phyloP scores from a whole-genome alignment of 2,113 vertebrate genomes.

The Limanda limanda region DNA sequence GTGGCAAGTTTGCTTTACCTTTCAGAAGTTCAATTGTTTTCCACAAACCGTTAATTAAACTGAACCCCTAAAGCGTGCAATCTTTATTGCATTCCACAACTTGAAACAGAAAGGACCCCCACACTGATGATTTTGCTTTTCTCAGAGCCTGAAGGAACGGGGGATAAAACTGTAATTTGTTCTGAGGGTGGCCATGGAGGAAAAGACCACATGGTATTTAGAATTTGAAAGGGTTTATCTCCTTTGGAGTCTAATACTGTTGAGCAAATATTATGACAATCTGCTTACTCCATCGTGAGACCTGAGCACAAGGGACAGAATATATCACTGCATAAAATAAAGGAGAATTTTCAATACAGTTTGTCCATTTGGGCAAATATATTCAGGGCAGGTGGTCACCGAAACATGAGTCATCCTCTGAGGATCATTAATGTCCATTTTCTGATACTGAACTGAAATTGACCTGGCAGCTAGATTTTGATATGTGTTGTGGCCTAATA shows the following conservation, averaged over 20 bases:
- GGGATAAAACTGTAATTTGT: slow-evolving; percentile 18
- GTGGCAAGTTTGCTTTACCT: slow-evolving; percentile 13
- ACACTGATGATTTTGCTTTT: slow-evolving; percentile 10
- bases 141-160: slow-evolving; percentile 1
- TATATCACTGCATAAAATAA: not conserved
- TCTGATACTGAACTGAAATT: too few relatives aligned
- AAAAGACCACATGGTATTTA: not conserved
- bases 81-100: slow-evolving; percentile 17
- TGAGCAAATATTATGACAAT: not conserved
- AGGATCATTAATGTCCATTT: not conserved
- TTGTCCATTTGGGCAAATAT: not conserved
- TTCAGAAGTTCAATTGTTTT: slow-evolving; percentile 17
- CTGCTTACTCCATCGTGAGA: not conserved
- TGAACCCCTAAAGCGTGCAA: slow-evolving; percentile 16
- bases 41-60: slow-evolving; percentile 21
- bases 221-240: too few relatives aligned
- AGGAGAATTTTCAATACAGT: not conserved
- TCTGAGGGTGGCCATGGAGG: not conserved
- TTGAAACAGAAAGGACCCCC: slow-evolving; percentile 23
- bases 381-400: not conserved
- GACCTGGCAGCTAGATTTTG: too few relatives aligned
- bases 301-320: not conserved
- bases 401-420: not conserved
- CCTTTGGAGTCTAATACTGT: too few relatives aligned
- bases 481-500: too few relatives aligned